Percentiles rank a stretch among this genome's conserved stretches.
Conservation (phyloP, 2,113 vertebrate genomes). For the Campylomormyrus tamandua region DNA sequence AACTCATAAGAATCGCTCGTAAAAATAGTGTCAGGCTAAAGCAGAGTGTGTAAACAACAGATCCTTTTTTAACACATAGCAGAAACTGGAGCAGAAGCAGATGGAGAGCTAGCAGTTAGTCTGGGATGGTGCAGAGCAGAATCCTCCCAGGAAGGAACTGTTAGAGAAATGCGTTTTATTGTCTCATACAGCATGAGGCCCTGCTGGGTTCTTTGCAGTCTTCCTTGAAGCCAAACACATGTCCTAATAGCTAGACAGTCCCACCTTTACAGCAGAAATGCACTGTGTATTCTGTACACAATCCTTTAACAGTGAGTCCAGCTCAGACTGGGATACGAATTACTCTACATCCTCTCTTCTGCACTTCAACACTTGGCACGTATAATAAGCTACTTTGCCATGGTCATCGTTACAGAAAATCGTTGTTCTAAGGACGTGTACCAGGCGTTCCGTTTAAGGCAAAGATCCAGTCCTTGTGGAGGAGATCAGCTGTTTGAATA, state of each 20-base stretch:
- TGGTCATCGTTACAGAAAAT: background rate
- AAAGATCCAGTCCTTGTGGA: background rate
- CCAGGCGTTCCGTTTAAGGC: background rate
- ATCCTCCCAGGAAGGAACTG: background rate
- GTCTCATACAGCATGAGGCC: background rate
- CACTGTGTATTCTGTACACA: no score
- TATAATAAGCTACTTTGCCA: background rate
- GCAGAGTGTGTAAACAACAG: background rate
- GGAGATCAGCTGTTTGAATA: background rate
- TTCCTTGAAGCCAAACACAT: background rate
- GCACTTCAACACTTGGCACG: background rate
- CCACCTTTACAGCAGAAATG: no score
- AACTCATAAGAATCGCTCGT: background rate
- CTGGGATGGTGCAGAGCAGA: background rate
- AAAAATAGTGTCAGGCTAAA: background rate
- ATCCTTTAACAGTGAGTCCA: background rate
- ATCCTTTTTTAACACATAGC: background rate
- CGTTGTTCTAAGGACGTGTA: background rate
- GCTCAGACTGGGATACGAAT: background rate
- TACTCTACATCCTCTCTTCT: background rate
- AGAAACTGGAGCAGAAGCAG: background rate
- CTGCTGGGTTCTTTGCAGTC: background rate
- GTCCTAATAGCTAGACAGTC: background rate
- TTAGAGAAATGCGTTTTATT: background rate
- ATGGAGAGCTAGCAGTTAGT: background rate